Evolutionary conservation across 1,140 invertebrate genomes (phyloP).

Genomic region (Adoxophyes honmai): DNA sequence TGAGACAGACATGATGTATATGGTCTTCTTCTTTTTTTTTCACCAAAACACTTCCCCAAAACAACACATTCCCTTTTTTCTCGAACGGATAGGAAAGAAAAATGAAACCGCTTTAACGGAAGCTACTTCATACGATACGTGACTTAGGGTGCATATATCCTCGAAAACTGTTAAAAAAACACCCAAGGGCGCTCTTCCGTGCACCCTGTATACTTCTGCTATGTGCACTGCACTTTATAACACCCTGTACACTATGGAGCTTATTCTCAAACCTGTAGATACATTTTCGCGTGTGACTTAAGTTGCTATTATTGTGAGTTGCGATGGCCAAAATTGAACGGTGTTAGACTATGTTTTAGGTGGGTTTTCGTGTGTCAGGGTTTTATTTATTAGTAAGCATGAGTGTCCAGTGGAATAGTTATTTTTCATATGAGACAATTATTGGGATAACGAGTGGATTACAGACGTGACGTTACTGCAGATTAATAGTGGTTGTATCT

Average conservation of each 20-base stretch:
- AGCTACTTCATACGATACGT: slow-evolving; percentile 70
- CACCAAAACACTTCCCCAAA: neutral
- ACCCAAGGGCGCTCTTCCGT: slow-evolving; percentile 39
- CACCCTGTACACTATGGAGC: neutral
- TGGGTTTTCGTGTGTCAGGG: neutral
- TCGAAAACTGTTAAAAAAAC: slow-evolving; percentile 65
- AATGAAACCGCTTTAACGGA: slow-evolving; percentile 66
- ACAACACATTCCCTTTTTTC: neutral
- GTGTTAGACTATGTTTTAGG: neutral
- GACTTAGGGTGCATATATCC: slow-evolving; percentile 69
- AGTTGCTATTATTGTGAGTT: neutral
- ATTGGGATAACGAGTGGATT: neutral
- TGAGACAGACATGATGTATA: no score
- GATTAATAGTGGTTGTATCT: neutral
- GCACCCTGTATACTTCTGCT: slow-evolving; percentile 28
- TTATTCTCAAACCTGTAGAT: neutral
- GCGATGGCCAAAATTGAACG: neutral
- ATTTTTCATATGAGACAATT: slow-evolving; percentile 15
- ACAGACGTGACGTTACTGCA: slow-evolving; percentile 1
- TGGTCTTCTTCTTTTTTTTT: neutral
- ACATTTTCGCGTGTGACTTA: neutral
- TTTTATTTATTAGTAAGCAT: neutral
- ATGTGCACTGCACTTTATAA: slow-evolving; percentile 37
- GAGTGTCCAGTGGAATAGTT: slow-evolving; percentile 4
- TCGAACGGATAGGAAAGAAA: slow-evolving; percentile 44